phyloP scores from a whole-genome alignment of 64 coral and sea anemone species.

The Orbicella faveolata region DNA sequence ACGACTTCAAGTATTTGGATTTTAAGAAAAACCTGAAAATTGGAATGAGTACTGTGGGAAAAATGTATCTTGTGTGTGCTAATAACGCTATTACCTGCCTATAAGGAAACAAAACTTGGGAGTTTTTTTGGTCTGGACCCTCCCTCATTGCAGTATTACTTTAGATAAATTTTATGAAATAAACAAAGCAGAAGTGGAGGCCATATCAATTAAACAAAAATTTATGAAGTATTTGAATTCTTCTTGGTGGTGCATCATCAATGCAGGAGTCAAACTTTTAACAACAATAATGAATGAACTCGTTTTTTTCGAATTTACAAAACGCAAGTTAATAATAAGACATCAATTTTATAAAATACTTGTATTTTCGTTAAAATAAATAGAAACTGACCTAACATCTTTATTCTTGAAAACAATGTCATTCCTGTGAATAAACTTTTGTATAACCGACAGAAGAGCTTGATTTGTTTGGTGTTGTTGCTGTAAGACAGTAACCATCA shows the following conservation, averaged over 20 bases:
- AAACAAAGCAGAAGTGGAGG: background rate
- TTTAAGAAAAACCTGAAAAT: conserved; percentile 13
- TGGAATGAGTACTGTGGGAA: background rate
- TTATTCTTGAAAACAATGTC: background rate
- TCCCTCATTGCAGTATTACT: conserved; percentile 13
- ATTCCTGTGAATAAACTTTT: conserved; percentile 21
- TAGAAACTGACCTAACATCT: background rate
- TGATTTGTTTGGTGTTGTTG: conserved; percentile 27
- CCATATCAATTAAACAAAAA: background rate
- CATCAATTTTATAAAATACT: background rate
- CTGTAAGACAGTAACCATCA: conserved; percentile 34
- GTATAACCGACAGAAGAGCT: conserved; percentile 26
- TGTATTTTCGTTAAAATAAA: background rate
- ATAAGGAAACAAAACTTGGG: background rate
- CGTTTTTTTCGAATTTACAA: too few relatives aligned
- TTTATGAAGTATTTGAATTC: background rate
- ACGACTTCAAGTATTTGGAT: background rate
- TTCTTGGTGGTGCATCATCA: background rate
- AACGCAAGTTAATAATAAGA: too few relatives aligned
- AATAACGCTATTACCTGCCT: conserved; percentile 7
- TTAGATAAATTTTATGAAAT: background rate
- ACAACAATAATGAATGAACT: background rate
- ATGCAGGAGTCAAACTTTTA: background rate
- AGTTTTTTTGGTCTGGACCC: background rate
- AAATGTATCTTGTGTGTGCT: conserved; percentile 13